Base-by-base conservation (phyloP, 2,888 invertebrate genomes). In the Argynnis bischoffii region DNA sequence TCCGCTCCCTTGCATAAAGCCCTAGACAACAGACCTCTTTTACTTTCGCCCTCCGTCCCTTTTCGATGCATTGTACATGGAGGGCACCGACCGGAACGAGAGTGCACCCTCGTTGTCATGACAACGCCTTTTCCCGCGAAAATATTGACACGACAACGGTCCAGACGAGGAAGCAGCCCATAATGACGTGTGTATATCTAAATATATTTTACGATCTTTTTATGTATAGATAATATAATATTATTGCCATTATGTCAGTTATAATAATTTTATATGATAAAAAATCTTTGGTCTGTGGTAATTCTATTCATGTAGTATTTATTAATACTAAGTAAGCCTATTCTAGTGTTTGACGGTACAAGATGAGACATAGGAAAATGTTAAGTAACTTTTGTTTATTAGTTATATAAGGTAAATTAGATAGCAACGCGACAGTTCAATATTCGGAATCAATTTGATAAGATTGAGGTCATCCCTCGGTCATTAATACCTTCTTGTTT, bases 41-140 rank as follows among this genome's bases (percentile, higher is more conserved):
- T 77, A 80, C 77, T 75, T 78, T 76, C 81, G 81, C 85, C 86
- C 86, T 86, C 81, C 84, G 80, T 81, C 84, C 86, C 86, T 83
- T 81, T 79, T 76, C 73, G 78, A 75, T 84, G 85, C 87, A 86
- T 85, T 84, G 83, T 85, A 79, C 81, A 79, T 74, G 78, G 84
- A 86, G 89, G 87, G 89, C 86, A 83, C 79, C 85, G 84, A 86
- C 86, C 87, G 86, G 79, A 79, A 80, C 76, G 79, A 81, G 84
- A 86, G 81, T 80, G 80, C 85, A 86, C 87, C 87, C 87, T 81
- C 80, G 91, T 92, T 75, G 78, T 83, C 84, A 92, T 91, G 89
- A 83, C 88, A 85, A 92, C 90, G 83, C 88, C 86, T 83, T 84
- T 85, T 82, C 84, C 82, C 82, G 85, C 82, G 82, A 86, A 87